Conservation (phyloP, 2,113 vertebrate species). For the Gymnobelideus leadbeateri region DNA sequence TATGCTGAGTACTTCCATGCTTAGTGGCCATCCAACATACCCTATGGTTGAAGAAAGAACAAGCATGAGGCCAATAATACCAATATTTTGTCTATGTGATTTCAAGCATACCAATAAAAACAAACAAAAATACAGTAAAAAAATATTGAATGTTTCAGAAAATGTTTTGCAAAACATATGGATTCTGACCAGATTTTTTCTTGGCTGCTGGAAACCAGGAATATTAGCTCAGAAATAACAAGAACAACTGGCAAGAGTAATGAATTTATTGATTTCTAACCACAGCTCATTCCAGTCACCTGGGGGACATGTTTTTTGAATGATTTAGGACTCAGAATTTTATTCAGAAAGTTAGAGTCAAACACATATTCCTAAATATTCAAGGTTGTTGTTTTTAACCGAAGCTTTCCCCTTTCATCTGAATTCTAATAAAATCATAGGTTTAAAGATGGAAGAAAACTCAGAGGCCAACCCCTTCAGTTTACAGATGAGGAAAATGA, state of each 20-base stretch:
- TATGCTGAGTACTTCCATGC: neutral
- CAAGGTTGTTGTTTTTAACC: neutral
- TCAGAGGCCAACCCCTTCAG: neutral
- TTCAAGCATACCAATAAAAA: neutral
- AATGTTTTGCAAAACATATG: neutral
- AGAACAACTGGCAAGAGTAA: constrained; percentile 1
- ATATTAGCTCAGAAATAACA: constrained; percentile 5
- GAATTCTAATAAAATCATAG: constrained; percentile 2
- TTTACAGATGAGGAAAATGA: neutral
- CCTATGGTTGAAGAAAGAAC: neutral
- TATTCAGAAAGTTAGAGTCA: neutral
- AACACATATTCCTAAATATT: neutral
- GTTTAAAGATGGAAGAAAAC: neutral
- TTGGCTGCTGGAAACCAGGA: neutral
- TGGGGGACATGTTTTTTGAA: neutral
- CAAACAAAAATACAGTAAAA: neutral
- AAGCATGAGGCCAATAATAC: neutral
- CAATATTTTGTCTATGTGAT: neutral
- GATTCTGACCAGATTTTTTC: neutral
- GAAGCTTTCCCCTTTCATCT: neutral
- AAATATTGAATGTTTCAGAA: neutral
- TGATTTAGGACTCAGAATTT: neutral
- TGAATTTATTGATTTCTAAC: neutral
- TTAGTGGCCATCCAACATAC: neutral
- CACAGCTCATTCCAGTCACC: neutral